Evolutionary conservation across 2,888 invertebrate species (phyloP), one percentile per base, ranked within the genome.

Genomic region (Amiota minor): DNA sequence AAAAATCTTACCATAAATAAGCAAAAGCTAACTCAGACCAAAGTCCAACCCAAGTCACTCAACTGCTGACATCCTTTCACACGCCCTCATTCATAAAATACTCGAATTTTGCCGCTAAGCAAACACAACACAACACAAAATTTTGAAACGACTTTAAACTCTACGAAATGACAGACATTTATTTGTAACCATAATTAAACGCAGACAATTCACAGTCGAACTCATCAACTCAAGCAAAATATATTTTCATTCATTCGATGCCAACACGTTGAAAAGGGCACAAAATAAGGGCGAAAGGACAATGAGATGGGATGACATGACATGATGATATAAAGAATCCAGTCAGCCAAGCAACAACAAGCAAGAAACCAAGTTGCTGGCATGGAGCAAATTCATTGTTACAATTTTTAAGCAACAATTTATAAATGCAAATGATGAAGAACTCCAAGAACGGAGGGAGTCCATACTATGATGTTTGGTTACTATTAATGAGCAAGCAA

Each of bases 111-210:
- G 18, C 50, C 67, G 20, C 49, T 50, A 49, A 49, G 59, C 16
- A 59, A 46, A 55, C 16, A 70, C 45, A 46, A 23, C 23, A 23
- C 2, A 35, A 73, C 76, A 73, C 70, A 35, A 35, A 69, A 72
- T 69, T 70, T 64, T 53, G n/a, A 71, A 72, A 35, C 55, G 65
- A 53, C 70, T 62, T 20, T 71, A 80, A 76, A 79, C 35, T 35
- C 35, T 35, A 75, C 73, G 71, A 74, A 81, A 76, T 76, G 76
- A 77, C 74, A 76, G 84, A 80, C 83, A 84, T 83, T 85, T 83
- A 82, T 85, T 80, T 83, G 77, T 72, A 74, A 70, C 81, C 80
- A 83, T 85, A 85, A 83, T 83, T 84, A 84, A 83, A 79, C 78
- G 64, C 49, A 62, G 16, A 49, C 50, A 61, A n/a, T 62, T 23